A percentile compares a stretch with the other conserved stretches of the same genome.
These are phyloP conservation scores for Caenorhabditis sp. DNA, from an alignment of 2,888 invertebrate species.

Conservation along the genomic window DNA sequence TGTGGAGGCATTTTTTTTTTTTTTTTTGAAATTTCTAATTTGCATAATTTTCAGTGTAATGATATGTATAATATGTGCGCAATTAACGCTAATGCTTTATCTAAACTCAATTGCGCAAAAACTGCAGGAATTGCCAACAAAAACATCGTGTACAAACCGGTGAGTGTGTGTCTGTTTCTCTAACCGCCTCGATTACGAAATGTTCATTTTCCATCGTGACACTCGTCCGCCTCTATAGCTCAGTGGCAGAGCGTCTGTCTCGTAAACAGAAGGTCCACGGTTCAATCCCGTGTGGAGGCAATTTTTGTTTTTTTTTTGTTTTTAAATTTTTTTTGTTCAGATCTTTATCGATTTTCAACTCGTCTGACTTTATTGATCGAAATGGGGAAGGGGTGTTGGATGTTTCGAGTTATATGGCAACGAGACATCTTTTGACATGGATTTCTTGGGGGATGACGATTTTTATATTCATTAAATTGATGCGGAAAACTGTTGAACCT, in stretches of 20 bases:
- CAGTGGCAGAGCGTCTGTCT: constrained; percentile 63
- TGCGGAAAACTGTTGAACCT: neutral
- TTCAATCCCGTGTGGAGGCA: constrained; percentile 52
- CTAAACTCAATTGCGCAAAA: neutral
- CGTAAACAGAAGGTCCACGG: constrained; percentile 60
- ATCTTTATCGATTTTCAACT: neutral
- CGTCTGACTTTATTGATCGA: neutral
- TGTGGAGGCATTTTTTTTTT: constrained; percentile 28
- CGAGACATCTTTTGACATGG: neutral
- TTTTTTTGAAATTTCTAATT: too few relatives aligned
- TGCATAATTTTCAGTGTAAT: neutral
- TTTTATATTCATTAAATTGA: neutral
- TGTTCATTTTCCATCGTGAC: neutral
- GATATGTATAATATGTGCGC: neutral
- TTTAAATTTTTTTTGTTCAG: constrained; percentile 1
- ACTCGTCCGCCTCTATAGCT: constrained; percentile 43
- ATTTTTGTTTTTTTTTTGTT: constrained; percentile 5
- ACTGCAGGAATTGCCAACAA: neutral
- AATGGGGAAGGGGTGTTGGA: neutral
- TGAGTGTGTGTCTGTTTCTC: neutral
- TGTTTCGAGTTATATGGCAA: neutral
- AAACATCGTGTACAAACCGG: neutral
- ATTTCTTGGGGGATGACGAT: neutral
- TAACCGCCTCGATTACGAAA: neutral
- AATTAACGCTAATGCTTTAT: neutral